Evolutionary conservation across 2,113 vertebrate species (phyloP), one percentile per base, ranked within the genome.

Genomic region (Heterotis niloticus): DNA sequence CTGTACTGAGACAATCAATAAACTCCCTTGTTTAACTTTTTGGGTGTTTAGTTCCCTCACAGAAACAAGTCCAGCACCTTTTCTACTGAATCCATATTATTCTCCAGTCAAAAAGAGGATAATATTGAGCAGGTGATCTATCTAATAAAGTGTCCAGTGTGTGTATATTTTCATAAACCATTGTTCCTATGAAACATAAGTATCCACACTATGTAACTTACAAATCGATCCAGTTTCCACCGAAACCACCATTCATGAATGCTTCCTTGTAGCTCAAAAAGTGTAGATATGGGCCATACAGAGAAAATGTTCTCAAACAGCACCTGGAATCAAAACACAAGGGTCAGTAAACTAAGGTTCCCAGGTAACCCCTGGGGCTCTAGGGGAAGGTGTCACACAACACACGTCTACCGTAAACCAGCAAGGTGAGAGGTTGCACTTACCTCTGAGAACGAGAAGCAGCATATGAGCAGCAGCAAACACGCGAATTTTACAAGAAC

Each of bases 181-280:
- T 44, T 44, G 2, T 7, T 4, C 2, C 7, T 44, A 44, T 44
- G 34, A 44, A 44, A 44, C 7, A 44, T 44, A 44, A 2, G 7
- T 44, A 44, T 44, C 34, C 7, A 2, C 34, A 44, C 34, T 7
- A 44, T 44, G 34, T 0, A 44, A 91, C 92, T 85, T 94, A 99
- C 97, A 54, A 98, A 99, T 87, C 97, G 93, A 88, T 99, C 98
- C 86, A 99, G 83, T 86, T 95, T 95, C 96, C 96, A 99, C 68
- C 98, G 89, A 90, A 99, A 99, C 96, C 96, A 99, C 98, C 98
- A 99, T 82, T 99, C 98, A 59, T 97, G 96, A 78, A 98, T 88
- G 82, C 90, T 96, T 52, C 97, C 97, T 69, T 98, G 91, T 76
- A 98, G 89, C 82, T 98, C 94, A 87, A 99, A 99, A 60, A 96